A percentile compares a stretch with the other conserved stretches of the same genome.
Conservation (phyloP, 2,797 vertebrate species). For the Cossypha niveicapilla region DNA sequence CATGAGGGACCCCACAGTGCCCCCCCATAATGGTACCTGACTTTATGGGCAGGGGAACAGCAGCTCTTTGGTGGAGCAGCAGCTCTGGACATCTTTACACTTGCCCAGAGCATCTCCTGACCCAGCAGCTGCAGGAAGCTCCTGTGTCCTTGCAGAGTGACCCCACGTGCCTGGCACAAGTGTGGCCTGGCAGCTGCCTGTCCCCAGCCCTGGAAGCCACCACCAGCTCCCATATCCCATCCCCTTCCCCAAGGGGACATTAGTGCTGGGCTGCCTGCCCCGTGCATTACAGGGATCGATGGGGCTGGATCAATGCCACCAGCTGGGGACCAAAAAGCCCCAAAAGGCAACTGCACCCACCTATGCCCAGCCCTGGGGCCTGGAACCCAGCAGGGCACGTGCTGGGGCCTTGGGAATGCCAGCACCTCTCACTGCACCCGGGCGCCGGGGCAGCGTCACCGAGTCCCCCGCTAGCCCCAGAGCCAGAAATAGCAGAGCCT, state of each 20-base stretch:
- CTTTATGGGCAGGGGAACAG: background rate
- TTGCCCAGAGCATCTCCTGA: background rate
- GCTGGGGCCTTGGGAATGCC: background rate
- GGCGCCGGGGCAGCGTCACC: background rate
- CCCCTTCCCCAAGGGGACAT: conserved; percentile 14
- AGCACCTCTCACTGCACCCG: background rate
- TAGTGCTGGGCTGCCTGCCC: background rate
- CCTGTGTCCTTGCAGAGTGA: background rate
- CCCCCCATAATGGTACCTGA: accelerated
- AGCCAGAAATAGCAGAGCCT: conserved; percentile 73
- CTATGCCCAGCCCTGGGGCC: background rate
- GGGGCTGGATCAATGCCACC: background rate
- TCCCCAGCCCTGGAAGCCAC: background rate
- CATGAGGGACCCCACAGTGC: accelerated
- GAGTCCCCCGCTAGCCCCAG: background rate
- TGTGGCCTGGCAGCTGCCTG: background rate
- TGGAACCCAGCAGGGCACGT: accelerated
- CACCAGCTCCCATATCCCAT: background rate
- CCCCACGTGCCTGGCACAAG: accelerated
- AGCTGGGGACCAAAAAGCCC: background rate
- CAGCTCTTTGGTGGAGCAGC: background rate
- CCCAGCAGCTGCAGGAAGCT: conserved; percentile 11
- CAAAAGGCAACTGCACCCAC: background rate
- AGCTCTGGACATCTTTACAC: background rate
- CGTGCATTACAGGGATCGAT: conserved; percentile 8